Conservation (phyloP, 2,113 vertebrate genomes). For the Chelonoidis abingdonii region DNA sequence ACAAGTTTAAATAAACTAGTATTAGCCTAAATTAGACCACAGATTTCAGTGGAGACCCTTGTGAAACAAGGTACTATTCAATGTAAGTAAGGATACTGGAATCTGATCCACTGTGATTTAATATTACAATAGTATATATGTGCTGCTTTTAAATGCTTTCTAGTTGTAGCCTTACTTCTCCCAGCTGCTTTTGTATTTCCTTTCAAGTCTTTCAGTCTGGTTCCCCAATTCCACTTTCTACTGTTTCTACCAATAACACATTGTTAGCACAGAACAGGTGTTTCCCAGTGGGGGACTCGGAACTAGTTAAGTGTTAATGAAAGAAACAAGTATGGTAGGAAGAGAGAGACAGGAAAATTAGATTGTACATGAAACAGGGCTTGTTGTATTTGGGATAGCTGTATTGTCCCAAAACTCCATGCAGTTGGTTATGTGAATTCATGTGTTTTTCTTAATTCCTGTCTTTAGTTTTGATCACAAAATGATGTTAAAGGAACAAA, state of each 20-base stretch:
- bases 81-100: neutral
- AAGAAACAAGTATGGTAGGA: conserved; percentile 21
- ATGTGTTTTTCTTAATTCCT: conserved; percentile 5
- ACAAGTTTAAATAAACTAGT: neutral
- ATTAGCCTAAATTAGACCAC: neutral
- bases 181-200: conserved; percentile 7
- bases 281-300: conserved; percentile 1
- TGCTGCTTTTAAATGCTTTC: neutral
- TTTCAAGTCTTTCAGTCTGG: conserved; percentile 34
- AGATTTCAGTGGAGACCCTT: neutral
- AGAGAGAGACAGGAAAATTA: conserved; percentile 34
- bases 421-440: neutral
- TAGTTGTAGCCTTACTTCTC: neutral
- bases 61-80: neutral
- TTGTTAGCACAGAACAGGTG: conserved; percentile 49
- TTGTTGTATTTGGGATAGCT: neutral
- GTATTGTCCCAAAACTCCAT: neutral
- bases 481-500: neutral
- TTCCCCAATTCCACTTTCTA: conserved; percentile 27
- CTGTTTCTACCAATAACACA: conserved; percentile 42
- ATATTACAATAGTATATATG: neutral
- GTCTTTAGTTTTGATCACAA: neutral
- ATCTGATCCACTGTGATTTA: neutral
- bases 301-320: conserved; percentile 53
- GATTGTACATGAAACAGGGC: neutral